Base-by-base conservation (phyloP, 2,113 vertebrate genomes). In the Coptodon bakossiorum region DNA sequence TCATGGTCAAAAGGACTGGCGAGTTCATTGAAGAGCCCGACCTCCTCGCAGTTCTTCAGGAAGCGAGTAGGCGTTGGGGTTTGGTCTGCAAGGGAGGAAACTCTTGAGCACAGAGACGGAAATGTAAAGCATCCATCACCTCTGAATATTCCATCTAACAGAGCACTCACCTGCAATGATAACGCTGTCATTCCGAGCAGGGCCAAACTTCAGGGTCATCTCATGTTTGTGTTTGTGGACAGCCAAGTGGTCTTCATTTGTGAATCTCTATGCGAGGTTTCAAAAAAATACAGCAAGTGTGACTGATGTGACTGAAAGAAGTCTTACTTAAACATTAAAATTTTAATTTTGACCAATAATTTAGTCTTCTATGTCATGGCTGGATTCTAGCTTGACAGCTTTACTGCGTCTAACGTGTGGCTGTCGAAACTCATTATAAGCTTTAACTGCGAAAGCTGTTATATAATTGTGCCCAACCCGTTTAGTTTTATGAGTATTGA, bases 221-320 rank as follows among this genome's bases (percentile, higher is more conserved):
- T 99, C 99, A 98, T 99, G 99, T 97, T 99, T 99, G 96, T 99
- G 99, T 95, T 99, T 99, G 96, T 99, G 99, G 95, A 99, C 99
- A 95, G 99, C 99, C 98, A 99, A 97, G 96, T 99, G 99, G 96
- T 99, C 99, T 97, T 99, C 99, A 97, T 99, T 99, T 95, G 99
- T 99, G 97, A 99, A 99, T 97, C 98, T 97, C 99, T 99, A 94
- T 86, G 91, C 86, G 84, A 95, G 84, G 91, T 93, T 19, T 54
- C 27, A 54, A 61, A 59, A 78, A 38, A 22, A 56, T 3, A 52
- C 12, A 43, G 36, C 13, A 86, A 8, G 13, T 66, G 4, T 66
- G 31, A 66, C 61, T 6, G 52, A 43, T 53, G n/a, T 79, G 27
- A 52, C 9, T 45, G 50, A 43, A 53, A 27, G 9, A 31, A 5